Evolutionary conservation across 2,888 invertebrate genomes (phyloP), one percentile per base, ranked within the genome.

Genomic region (Xylocampa areola): DNA sequence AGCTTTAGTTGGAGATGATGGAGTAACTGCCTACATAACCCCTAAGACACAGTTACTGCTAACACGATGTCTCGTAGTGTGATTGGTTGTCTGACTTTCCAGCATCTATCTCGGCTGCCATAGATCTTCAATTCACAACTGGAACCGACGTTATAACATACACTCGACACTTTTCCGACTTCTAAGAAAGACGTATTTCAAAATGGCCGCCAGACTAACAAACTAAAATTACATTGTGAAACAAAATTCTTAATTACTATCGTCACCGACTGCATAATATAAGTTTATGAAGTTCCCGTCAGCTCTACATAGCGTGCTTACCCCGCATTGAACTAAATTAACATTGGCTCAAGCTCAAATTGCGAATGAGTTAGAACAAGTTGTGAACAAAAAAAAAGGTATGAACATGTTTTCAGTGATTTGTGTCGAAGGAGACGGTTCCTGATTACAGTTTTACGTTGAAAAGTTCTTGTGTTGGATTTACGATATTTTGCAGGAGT

Each of bases 311-410:
- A 43, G 73, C 78, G 76, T 78, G 78, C 68, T 68, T 45, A 53
- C 66, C 64, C 47, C 58, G 63, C 74, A 72, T 68, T 61, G 64
- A 59, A 58, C 54, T 54, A 72, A 70, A 68, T 76, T 73, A 82
- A 75, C 75, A 80, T 80, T 82, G 82, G 81, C 81, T 73, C 48
- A 11, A 73, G 68, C 58, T 82, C 80, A 82, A 80, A 80, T 63
- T 61, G 54, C 65, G 63, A 66, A 68, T 73, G 69, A 74, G 70
- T 77, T 74, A 57, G 58, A 68, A 64, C 62, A 68, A 77, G 58
- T 72, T 73, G 40, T 8, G 29, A 55, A 45, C 45, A 55, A 66
- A 61, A 62, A 58, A 68, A 58, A 52, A 17, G 39, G 50, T 70
- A 52, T 40, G 17, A 59, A 67, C 72, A 72, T 67, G 61, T 45